Conservation (phyloP, 2,113 vertebrate genomes). For the Psammodynastes pulverulentus region DNA sequence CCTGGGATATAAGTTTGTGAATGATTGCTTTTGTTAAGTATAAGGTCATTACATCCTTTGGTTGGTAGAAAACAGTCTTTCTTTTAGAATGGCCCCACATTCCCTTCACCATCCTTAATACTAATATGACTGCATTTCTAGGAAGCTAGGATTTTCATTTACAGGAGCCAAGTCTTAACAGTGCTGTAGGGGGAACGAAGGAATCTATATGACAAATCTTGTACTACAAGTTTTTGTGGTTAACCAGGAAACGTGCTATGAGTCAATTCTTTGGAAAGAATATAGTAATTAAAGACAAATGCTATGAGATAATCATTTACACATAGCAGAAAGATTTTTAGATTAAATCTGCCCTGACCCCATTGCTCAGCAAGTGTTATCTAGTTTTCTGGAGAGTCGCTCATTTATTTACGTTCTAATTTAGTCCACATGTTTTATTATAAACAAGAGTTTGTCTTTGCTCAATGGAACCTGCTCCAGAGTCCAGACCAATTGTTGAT, state of each 20-base stretch:
- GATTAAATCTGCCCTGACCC: slow-evolving; percentile 77
- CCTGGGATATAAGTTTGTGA: background rate
- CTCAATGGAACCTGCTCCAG: slow-evolving; percentile 54
- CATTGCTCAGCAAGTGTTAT: slow-evolving; percentile 80
- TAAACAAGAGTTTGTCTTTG: slow-evolving; percentile 63
- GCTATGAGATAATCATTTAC: slow-evolving; percentile 83
- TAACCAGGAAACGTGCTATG: slow-evolving; percentile 76
- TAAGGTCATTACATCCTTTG: slow-evolving; percentile 17
- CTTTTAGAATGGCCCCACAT: slow-evolving; percentile 10
- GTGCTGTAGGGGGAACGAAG: slow-evolving; percentile 54
- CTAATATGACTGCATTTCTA: slow-evolving; percentile 54
- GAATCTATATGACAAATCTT: slow-evolving; percentile 76
- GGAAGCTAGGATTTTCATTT: slow-evolving; percentile 57
- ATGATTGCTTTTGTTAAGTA: slow-evolving; percentile 9
- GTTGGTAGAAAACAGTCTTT: slow-evolving; percentile 42
- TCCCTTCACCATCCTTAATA: background rate
- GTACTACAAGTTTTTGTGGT: slow-evolving; percentile 82
- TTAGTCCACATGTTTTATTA: slow-evolving; percentile 74
- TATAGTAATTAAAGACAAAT: slow-evolving; percentile 84
- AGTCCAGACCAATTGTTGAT: slow-evolving; percentile 50
- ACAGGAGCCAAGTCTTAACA: slow-evolving; percentile 67
- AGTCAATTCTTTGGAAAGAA: slow-evolving; percentile 77
- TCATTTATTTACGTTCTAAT: slow-evolving; percentile 78
- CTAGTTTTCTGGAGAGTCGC: slow-evolving; percentile 69
- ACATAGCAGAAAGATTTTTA: slow-evolving; percentile 71